phyloP scores from a whole-genome alignment of 2,797 vertebrate species.

The Limosa lapponica region DNA sequence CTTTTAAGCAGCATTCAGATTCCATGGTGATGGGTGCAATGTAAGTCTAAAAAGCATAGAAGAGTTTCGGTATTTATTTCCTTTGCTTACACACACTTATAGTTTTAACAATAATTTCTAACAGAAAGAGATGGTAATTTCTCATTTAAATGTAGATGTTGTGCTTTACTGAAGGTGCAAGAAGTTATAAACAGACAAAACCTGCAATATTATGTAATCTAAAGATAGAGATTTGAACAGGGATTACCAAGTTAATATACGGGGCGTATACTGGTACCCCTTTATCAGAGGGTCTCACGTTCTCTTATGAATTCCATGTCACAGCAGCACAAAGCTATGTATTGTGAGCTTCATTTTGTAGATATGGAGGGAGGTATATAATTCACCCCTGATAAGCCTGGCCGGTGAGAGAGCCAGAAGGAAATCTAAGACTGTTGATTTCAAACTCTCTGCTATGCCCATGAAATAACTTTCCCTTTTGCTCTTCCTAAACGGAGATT shows the following conservation, averaged over 20 bases:
- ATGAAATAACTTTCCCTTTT: constrained; percentile 55
- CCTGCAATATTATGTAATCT: not conserved
- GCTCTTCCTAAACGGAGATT: constrained; percentile 39
- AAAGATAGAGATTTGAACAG: not conserved
- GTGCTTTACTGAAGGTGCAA: not conserved
- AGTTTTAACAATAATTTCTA: not conserved
- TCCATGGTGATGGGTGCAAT: not conserved
- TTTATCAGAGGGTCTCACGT: not conserved
- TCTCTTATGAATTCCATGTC: not conserved
- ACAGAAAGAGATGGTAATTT: not conserved
- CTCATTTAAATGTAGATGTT: not conserved
- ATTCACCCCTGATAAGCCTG: not conserved
- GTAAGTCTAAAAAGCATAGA: not conserved
- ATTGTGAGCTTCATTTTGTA: not conserved
- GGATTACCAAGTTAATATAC: not conserved
- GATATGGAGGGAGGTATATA: not conserved
- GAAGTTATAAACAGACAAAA: not conserved
- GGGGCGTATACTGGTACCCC: not conserved
- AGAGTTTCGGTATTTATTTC: not conserved
- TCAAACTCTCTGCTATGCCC: not conserved
- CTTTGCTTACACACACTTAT: not conserved
- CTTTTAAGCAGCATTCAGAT: not conserved
- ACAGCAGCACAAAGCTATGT: not conserved
- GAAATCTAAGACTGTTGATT: constrained; percentile 4
- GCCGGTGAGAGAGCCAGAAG: not conserved